Evolutionary conservation across 2,797 vertebrate genomes (phyloP).

Genomic region (Argyrosomus regius): DNA sequence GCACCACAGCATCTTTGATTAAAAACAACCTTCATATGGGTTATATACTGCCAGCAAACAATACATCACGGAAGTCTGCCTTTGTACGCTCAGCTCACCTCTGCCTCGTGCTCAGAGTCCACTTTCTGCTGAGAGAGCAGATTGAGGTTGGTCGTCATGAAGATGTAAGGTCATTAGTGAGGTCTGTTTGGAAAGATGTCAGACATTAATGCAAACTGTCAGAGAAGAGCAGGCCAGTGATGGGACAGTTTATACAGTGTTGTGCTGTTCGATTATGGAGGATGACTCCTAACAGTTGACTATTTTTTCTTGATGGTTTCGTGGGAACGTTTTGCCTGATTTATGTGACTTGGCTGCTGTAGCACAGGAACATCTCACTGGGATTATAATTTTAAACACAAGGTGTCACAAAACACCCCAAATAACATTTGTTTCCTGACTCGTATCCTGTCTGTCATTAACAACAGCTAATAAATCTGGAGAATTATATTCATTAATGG

Average conservation of each 20-base stretch:
- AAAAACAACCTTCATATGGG: constrained; percentile 23
- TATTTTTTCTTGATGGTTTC: neutral
- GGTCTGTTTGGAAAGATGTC: constrained; percentile 87
- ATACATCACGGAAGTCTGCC: neutral
- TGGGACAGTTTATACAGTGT: neutral
- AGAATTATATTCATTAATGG: too few relatives aligned
- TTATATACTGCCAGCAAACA: constrained; percentile 23
- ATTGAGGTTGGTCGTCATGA: constrained; percentile 91
- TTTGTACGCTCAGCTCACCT: constrained; percentile 91
- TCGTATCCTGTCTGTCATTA: neutral
- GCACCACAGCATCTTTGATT: neutral
- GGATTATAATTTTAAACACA: neutral
- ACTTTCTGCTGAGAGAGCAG: constrained; percentile 94
- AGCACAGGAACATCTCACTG: neutral
- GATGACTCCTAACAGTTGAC: neutral
- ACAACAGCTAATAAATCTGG: neutral
- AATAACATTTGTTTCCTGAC: neutral
- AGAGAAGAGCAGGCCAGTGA: constrained; percentile 6
- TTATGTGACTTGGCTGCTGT: neutral
- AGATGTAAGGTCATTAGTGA: constrained; percentile 92
- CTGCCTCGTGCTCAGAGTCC: constrained; percentile 90
- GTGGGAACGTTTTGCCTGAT: too few relatives aligned
- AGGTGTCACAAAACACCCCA: too few relatives aligned
- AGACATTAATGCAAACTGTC: constrained; percentile 61
- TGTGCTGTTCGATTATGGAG: neutral